Evolutionary conservation across 2,113 vertebrate genomes (phyloP).

Genomic region (Nerophis lumbriciformis): DNA sequence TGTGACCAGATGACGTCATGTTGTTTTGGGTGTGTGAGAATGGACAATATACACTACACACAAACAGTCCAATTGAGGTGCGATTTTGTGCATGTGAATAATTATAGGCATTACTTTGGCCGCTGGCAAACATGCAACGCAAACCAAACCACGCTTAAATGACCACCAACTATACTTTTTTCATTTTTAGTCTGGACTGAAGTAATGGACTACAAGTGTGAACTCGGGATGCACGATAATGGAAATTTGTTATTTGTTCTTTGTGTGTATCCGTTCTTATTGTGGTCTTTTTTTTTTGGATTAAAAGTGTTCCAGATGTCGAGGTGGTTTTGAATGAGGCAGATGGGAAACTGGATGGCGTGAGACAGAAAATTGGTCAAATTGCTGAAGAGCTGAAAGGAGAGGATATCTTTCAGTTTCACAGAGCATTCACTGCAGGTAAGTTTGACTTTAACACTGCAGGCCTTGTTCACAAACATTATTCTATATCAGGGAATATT

Average conservation of each 20-base stretch:
- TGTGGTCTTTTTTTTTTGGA: not conserved
- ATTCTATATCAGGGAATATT: not conserved
- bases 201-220: too few species aligned
- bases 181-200: too few species aligned
- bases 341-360: slow-evolving; percentile 82
- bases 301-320: slow-evolving; percentile 76
- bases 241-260: not conserved
- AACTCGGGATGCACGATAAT: too few species aligned
- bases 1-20: too few species aligned
- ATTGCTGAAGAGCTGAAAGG: slow-evolving; percentile 87
- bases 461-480: not conserved
- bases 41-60: too few species aligned
- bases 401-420: slow-evolving; percentile 91
- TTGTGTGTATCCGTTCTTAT: not conserved
- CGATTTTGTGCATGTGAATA: too few species aligned
- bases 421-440: slow-evolving; percentile 91
- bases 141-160: too few species aligned
- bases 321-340: slow-evolving; percentile 85
- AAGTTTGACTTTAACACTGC: slow-evolving; percentile 22
- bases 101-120: too few species aligned
- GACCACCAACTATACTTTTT: too few species aligned
- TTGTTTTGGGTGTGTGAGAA: too few species aligned
- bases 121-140: too few species aligned
- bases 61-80: too few species aligned
- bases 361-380: slow-evolving; percentile 85